A percentile compares a stretch with the other conserved stretches of the same genome.
phyloP scores from a whole-genome alignment of 2,113 vertebrate species.

The Ahaetulla prasina region DNA sequence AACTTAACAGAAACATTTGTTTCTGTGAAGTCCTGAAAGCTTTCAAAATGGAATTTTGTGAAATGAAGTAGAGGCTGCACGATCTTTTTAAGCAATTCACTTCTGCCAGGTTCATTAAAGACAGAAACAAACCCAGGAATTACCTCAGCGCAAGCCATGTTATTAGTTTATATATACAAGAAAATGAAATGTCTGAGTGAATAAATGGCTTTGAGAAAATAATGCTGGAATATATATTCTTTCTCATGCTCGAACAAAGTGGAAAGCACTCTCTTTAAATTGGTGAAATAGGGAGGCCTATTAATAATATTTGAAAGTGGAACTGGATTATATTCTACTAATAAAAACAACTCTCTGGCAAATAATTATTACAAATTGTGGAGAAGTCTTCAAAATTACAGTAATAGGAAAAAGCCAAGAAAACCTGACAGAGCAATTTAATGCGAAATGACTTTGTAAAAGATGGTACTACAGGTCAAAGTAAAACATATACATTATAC shows the following conservation, averaged over 20 bases:
- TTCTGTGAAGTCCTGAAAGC: background rate
- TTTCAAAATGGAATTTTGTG: conserved; percentile 10
- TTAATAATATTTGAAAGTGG: conserved; percentile 1
- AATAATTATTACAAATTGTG: background rate
- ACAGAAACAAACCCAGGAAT: background rate
- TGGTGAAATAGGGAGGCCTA: background rate
- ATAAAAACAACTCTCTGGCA: conserved; percentile 1
- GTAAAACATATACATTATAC: background rate
- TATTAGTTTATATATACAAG: background rate
- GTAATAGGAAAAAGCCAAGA: background rate
- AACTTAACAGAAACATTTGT: background rate
- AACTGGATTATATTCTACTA: background rate
- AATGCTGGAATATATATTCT: background rate
- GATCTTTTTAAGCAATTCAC: background rate
- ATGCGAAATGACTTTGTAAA: background rate
- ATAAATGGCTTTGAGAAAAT: conserved; percentile 11
- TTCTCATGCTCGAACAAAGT: background rate
- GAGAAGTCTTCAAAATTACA: background rate
- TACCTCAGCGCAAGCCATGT: background rate
- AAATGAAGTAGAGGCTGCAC: background rate
- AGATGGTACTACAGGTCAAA: background rate
- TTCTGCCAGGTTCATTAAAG: conserved; percentile 12
- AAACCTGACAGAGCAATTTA: background rate
- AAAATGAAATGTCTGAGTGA: background rate
- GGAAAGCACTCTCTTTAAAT: background rate